These are phyloP conservation scores for Eupsilia transversa DNA, from an alignment of 2,888 invertebrate genomes.

Conservation along the genomic window DNA sequence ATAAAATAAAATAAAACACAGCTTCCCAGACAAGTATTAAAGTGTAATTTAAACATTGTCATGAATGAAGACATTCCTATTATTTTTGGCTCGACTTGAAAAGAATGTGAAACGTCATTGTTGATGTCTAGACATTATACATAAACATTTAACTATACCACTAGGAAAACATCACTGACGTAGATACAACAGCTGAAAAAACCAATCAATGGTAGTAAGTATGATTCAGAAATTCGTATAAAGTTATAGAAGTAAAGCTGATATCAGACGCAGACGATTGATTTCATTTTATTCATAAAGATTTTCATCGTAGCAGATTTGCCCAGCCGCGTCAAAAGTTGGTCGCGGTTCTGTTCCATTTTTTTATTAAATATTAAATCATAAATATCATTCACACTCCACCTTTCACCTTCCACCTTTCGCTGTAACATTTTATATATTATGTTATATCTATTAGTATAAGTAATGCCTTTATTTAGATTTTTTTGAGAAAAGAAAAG, in stretches of 20 bases:
- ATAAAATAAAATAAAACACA: neutral
- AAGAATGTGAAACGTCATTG: slow-evolving; percentile 60
- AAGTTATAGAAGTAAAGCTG: neutral
- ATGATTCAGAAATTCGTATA: slow-evolving; percentile 50
- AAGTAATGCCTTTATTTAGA: no score
- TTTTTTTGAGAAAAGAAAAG: no score
- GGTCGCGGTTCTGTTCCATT: no score
- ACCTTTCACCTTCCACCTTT: no score
- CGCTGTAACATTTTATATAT: no score
- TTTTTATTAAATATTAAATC: no score
- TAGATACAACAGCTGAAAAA: slow-evolving; percentile 55
- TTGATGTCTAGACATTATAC: slow-evolving; percentile 59
- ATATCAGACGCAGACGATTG: no score
- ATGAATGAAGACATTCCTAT: slow-evolving; percentile 61
- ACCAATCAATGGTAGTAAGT: slow-evolving; percentile 50
- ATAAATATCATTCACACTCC: no score
- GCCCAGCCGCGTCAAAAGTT: no score
- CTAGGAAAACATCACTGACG: slow-evolving; percentile 53
- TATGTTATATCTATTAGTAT: no score
- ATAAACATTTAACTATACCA: slow-evolving; percentile 39
- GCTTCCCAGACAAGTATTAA: neutral
- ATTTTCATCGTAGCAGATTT: no score
- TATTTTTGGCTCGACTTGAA: slow-evolving; percentile 60
- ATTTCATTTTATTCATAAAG: neutral
- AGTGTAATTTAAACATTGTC: slow-evolving; percentile 46